Base-by-base conservation (phyloP, 2,797 vertebrate species). In the Leptatherina wallacei region DNA sequence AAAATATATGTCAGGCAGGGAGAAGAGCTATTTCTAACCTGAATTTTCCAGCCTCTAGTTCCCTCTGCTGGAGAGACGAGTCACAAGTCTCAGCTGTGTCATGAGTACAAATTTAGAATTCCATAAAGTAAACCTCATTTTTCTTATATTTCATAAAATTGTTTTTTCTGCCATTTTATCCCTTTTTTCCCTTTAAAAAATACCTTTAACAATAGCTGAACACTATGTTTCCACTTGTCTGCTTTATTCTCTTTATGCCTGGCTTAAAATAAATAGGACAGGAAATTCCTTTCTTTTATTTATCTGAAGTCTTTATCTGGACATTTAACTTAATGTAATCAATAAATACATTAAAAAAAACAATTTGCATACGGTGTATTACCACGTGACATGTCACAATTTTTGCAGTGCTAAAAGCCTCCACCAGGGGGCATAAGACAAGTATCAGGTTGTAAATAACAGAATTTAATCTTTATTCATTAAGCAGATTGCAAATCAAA, bases 11-110 rank as follows among this genome's bases (percentile, higher is more conserved):
- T 83, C 81, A 81, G 71, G 61, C 4, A 60, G 24, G 3, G 42
- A 78, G 80, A 80, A 29, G 77, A 75, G 77, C 77, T 88, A 78
- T 85, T 88, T 86, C 77, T 81, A 77, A 71, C 77, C 55, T 71
- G 71, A 71, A 78, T 40, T 79, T 85, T 77, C 78, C 81, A 70
- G 33, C 74, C 58, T 88, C 44, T 86, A 74, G 72, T 83, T 79
- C 84, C 84, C 86, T 87, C 88, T 91, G 52, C 83, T 90, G 90
- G 82, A 44, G 69, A 78, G 30, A 75, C 30, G 0, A 3, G 51
- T 71, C 42, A 65, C 27, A 63, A 55, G 69, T 66, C 16, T 51
- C 73, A 71, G 61, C 61, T 61, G 24, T 36, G 40, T 40, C 38
- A 49, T 33, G 8, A 20, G 38, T 30, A n/a, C 14, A 61, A 27